Conservation (phyloP, 2,888 invertebrate species). For the Macrosiphum euphorbiae region DNA sequence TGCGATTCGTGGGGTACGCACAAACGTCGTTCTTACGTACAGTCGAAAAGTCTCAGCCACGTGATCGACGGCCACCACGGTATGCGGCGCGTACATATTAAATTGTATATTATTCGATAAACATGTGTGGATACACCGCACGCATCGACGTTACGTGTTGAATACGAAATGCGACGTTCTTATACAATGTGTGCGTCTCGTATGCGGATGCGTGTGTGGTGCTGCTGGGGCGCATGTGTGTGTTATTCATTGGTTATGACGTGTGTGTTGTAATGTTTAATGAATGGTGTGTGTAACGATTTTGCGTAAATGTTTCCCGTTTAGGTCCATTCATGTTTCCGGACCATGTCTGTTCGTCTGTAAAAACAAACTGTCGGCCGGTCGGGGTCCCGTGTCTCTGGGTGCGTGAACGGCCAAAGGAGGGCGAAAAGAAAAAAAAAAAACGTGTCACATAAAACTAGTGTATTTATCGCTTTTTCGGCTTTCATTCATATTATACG, state of each 20-base stretch:
- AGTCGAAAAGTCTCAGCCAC: background rate
- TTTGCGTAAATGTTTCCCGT: conserved; percentile 54
- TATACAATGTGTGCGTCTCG: conserved; percentile 16
- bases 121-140: background rate
- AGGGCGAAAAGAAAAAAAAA: conserved; percentile 24
- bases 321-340: conserved; percentile 63
- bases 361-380: conserved; percentile 48
- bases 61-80: background rate
- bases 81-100: background rate
- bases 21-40: background rate
- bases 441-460: conserved; percentile 53
- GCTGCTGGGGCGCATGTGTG: background rate
- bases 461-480: conserved; percentile 57
- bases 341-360: conserved; percentile 39
- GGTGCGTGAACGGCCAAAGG: background rate
- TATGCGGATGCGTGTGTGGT: background rate
- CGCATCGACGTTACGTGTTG: conserved; percentile 22
- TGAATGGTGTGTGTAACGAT: conserved; percentile 49
- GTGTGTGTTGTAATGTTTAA: conserved; percentile 26
- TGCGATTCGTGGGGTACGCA: background rate
- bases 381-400: background rate
- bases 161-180: conserved; percentile 9
- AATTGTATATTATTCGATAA: background rate
- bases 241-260: background rate
- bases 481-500: conserved; percentile 49